Evolutionary conservation across 1,140 invertebrate species (phyloP).

Genomic region (Chironomus tepperi): DNA sequence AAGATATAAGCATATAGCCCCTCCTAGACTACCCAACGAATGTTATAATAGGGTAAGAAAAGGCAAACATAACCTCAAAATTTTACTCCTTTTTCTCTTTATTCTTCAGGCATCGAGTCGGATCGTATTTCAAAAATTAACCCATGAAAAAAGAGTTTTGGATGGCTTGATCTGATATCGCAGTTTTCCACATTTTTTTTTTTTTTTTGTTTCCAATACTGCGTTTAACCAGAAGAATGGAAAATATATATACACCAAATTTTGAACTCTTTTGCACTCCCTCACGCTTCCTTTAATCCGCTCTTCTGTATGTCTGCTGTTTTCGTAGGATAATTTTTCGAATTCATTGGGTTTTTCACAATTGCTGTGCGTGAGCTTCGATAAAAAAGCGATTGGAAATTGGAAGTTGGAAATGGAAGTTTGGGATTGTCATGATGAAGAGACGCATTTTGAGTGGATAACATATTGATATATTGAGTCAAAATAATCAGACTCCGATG

Average conservation of each 20-base stretch:
- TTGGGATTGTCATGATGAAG: not conserved
- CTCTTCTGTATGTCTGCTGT: not conserved
- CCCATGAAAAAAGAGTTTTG: not conserved
- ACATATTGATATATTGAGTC: too few relatives aligned
- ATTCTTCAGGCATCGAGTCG: not conserved
- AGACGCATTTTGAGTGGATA: too few relatives aligned
- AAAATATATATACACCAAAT: too few relatives aligned
- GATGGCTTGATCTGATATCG: constrained; percentile 4
- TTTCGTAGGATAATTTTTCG: constrained; percentile 9
- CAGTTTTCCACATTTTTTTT: not conserved
- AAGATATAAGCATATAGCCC: not conserved
- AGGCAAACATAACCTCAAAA: not conserved
- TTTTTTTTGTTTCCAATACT: not conserved
- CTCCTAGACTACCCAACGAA: not conserved
- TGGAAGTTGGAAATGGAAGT: not conserved
- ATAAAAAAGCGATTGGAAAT: not conserved
- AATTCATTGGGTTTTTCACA: not conserved
- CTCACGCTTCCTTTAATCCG: too few relatives aligned
- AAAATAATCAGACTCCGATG: too few relatives aligned
- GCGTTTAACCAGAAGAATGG: too few relatives aligned
- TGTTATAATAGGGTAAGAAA: not conserved
- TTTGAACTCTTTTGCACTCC: too few relatives aligned
- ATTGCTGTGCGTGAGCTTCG: not conserved
- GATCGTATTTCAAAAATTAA: not conserved
- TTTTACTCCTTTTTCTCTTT: not conserved